Conservation (phyloP, 2,113 vertebrate genomes). For the Plecotus auritus region DNA sequence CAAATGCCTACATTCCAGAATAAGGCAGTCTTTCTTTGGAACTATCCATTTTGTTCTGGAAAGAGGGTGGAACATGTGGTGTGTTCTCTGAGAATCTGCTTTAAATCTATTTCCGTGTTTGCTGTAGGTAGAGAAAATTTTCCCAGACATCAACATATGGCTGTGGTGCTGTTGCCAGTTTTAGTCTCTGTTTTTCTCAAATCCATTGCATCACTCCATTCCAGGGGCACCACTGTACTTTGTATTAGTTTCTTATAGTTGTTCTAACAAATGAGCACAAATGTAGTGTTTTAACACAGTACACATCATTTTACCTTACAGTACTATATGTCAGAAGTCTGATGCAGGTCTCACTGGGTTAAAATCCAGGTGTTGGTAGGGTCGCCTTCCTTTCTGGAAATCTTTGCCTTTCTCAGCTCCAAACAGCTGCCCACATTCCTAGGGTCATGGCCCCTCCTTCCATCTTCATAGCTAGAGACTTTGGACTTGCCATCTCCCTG, state of each 20-base stretch:
- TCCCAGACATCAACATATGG: neutral
- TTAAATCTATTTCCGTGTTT: neutral
- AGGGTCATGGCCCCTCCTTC: neutral
- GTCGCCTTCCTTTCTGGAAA: neutral
- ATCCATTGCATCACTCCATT: fast-evolving
- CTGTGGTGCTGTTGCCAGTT: neutral
- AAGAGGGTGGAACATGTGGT: neutral
- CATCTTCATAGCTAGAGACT: neutral
- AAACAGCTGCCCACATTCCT: neutral
- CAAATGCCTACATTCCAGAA: neutral
- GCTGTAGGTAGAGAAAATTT: neutral
- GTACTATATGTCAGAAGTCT: neutral
- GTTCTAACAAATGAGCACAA: neutral
- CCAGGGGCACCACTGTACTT: neutral
- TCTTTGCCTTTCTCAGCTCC: neutral
- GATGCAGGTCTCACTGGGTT: neutral
- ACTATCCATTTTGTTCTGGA: neutral
- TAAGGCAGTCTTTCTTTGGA: neutral
- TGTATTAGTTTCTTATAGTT: fast-evolving
- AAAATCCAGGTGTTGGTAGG: neutral
- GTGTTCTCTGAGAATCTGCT: neutral
- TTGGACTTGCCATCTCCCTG: too few species aligned
- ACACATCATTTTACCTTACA: neutral
- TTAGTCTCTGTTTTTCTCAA: neutral
- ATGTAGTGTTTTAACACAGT: neutral